Conservation (phyloP, 2,113 vertebrate genomes). For the Macroglossus sobrinus region DNA sequence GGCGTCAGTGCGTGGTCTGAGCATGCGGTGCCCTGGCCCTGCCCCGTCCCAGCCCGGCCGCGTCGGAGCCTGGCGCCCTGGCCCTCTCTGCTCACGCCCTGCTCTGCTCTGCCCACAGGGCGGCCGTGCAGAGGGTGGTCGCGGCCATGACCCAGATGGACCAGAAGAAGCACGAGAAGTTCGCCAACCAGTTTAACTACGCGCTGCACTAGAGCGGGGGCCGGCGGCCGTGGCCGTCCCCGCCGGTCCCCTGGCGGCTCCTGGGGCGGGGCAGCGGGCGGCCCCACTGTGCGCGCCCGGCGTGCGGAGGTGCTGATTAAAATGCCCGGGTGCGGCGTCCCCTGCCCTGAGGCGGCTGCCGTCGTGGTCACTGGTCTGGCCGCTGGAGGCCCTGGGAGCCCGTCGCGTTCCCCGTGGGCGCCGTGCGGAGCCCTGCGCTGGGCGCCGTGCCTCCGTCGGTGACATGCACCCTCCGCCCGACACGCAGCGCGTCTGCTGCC, state of each 20-base stretch:
- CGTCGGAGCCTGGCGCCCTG: fast-evolving
- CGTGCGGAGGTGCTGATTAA: neutral
- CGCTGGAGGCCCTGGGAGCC: neutral
- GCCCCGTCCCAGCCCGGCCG: fast-evolving
- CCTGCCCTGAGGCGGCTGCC: neutral
- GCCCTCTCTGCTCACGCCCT: neutral
- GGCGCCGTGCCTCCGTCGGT: fast-evolving
- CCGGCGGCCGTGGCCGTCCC: neutral
- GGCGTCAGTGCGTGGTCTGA: neutral
- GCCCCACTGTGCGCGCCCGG: neutral
- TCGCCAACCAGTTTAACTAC: constrained; percentile 98
- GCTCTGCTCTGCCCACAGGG: constrained; percentile 81
- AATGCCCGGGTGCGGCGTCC: fast-evolving
- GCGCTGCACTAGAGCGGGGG: constrained; percentile 86
- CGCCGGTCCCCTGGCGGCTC: too few relatives aligned
- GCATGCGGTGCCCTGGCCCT: fast-evolving
- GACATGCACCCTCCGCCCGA: fast-evolving
- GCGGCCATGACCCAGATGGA: constrained; percentile 90
- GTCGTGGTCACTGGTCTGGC: fast-evolving
- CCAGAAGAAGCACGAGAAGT: constrained; percentile 94
- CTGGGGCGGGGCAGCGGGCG: too few relatives aligned
- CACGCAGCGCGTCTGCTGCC: fast-evolving
- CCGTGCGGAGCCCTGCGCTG: fast-evolving
- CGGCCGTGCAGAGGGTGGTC: constrained; percentile 87
- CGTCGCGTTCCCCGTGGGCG: fast-evolving